phyloP scores from a whole-genome alignment of 2,888 invertebrate species.

The Papilio gigon region DNA sequence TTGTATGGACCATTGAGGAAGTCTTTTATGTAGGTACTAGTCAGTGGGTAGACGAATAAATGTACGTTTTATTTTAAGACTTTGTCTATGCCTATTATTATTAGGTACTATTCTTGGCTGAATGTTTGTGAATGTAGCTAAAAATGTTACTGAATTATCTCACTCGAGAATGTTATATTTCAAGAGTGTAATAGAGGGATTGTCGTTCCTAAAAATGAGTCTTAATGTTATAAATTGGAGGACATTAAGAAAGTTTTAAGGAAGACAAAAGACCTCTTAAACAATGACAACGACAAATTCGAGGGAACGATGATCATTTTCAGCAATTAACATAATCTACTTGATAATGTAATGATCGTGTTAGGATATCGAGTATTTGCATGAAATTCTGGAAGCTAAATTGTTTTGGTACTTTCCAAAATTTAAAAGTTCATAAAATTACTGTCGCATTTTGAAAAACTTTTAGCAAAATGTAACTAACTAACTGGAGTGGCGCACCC shows the following conservation, averaged over 20 bases:
- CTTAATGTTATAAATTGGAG: slow-evolving; percentile 35
- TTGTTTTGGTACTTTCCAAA: background rate
- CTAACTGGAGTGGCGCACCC: too few species aligned
- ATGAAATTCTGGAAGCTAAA: background rate
- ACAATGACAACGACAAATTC: slow-evolving; percentile 34
- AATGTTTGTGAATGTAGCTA: background rate
- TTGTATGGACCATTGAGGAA: too few species aligned
- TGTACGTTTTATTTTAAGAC: too few species aligned
- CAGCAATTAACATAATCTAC: slow-evolving; percentile 12
- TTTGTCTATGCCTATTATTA: too few species aligned
- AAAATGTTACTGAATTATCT: background rate
- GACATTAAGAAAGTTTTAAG: slow-evolving; percentile 38
- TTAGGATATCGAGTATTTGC: background rate
- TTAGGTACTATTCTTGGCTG: too few species aligned
- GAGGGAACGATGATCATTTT: slow-evolving; percentile 25
- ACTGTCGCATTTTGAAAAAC: background rate
- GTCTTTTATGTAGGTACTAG: too few species aligned
- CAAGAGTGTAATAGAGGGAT: slow-evolving; percentile 21
- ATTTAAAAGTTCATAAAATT: background rate
- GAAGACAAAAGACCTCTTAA: slow-evolving; percentile 35
- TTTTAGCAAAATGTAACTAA: too few species aligned
- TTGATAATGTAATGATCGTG: background rate
- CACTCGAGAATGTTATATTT: background rate
- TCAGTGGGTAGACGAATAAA: too few species aligned
- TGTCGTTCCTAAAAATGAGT: slow-evolving; percentile 32